Evolutionary conservation across 2,888 invertebrate species (phyloP).

Genomic region (Pheosia gnoma): DNA sequence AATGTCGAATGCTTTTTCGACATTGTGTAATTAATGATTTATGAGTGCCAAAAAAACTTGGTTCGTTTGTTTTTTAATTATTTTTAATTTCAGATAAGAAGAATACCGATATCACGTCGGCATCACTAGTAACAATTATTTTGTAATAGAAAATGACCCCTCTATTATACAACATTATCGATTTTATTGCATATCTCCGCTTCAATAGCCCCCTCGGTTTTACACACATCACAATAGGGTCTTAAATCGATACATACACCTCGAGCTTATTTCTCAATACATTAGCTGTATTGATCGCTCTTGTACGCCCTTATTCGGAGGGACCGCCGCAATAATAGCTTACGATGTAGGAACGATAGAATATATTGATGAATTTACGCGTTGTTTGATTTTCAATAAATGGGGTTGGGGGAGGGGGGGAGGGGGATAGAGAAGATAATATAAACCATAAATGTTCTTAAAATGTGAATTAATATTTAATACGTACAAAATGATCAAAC

Average conservation of each 20-base stretch:
- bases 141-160: neutral
- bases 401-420: neutral
- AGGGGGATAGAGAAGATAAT: neutral
- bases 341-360: conserved; percentile 25
- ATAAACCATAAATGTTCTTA: no score
- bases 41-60: no score
- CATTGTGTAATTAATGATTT: no score
- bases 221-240: conserved; percentile 23
- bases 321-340: conserved; percentile 43
- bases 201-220: neutral
- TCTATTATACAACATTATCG: neutral
- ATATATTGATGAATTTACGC: conserved; percentile 9
- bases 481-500: no score
- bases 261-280: conserved; percentile 57
- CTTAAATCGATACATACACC: conserved; percentile 31
- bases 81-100: no score
- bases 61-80: no score
- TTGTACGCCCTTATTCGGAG: conserved; percentile 48
- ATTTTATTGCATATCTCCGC: neutral
- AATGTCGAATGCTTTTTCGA: no score
- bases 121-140: no score
- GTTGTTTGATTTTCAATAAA: conserved; percentile 5
- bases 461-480: no score
- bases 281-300: conserved; percentile 70
- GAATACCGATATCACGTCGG: no score